phyloP scores from a whole-genome alignment of 2,888 invertebrate genomes.

The Corbicula japonica region DNA sequence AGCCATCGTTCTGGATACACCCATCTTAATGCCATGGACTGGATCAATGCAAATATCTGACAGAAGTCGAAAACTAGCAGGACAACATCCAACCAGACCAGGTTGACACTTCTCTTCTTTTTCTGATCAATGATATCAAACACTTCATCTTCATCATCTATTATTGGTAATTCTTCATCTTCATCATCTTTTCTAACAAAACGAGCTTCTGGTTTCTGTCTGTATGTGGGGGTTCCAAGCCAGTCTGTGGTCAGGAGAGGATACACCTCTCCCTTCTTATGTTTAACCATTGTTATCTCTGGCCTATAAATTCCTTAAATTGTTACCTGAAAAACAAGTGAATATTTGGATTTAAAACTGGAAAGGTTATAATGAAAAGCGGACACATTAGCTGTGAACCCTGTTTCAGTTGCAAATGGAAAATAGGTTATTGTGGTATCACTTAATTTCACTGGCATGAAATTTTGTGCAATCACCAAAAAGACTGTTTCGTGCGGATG shows the following conservation, averaged over 20 bases:
- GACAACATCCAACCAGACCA: slow-evolving; percentile 77
- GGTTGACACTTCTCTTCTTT: slow-evolving; percentile 75
- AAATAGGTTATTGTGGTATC: too few relatives aligned
- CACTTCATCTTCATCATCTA: slow-evolving; percentile 76
- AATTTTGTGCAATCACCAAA: too few relatives aligned
- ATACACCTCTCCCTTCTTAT: slow-evolving; percentile 64
- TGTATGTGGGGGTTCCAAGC: slow-evolving; percentile 62
- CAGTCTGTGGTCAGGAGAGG: slow-evolving; percentile 67
- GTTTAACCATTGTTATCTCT: slow-evolving; percentile 13
- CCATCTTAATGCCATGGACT: slow-evolving; percentile 83
- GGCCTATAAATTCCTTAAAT: too few relatives aligned
- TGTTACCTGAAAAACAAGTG: too few relatives aligned
- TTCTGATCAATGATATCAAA: slow-evolving; percentile 73
- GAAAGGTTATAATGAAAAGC: too few relatives aligned
- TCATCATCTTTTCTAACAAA: slow-evolving; percentile 54
- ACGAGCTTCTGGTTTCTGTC: slow-evolving; percentile 57
- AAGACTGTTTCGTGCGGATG: too few relatives aligned
- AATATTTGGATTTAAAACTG: too few relatives aligned
- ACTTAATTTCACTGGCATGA: too few relatives aligned
- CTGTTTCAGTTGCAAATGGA: too few relatives aligned
- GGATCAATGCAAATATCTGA: slow-evolving; percentile 81
- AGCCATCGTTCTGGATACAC: slow-evolving; percentile 80
- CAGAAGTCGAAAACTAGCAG: slow-evolving; percentile 77
- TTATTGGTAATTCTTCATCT: slow-evolving; percentile 56
- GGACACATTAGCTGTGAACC: too few relatives aligned